Base-by-base conservation (phyloP, 92 coral and sea anemone species). In the Zoanthus sociatus region DNA sequence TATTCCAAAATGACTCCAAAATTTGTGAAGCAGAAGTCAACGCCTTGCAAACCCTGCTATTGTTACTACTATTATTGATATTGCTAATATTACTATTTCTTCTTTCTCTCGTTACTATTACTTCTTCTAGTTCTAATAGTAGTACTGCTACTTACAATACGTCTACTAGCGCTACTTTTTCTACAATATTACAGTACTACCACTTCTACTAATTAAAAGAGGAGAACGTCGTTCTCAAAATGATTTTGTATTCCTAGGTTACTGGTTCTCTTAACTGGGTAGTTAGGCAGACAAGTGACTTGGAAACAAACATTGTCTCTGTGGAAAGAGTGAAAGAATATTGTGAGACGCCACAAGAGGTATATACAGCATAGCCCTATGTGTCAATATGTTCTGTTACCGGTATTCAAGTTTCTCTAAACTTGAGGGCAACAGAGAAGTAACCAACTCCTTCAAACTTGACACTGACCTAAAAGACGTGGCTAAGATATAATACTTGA, bases 191-290 rank as follows among this genome's bases (percentile, higher is more conserved):
- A 63, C 69, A 63, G 9, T 1, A 63, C 30, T 63, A 16, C 26
- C 17, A 61, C 5, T 61, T 1, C 30, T 63, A 7, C 69, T 17
- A 16, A 6, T 17, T 3, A 17, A 4, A 58, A 58, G 64, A 3
- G 66, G 55, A 11, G 55, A 50, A 50, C 55, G 9, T 7, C 10
- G 4, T 60, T 63, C 7, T n/a, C 69, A 16, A 6, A 7, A 16
- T 1, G 5, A 3, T 7, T 63, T 63, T 63, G 26, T 63, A 18
- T 15, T 63, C 9, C 69, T 20, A 63, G 69, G 69, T 63, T 63
- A 63, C 69, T 63, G 69, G 69, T n/a, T 63, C 69, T n/a, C 69
- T 63, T 63, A 63, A 63, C 69, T 63, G 69, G 69, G 30, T 63
- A 4, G 69, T 63, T 5, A 63, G 69, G 69, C 69, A 63, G 9